Percentiles rank a stretch among this genome's conserved stretches.
Conservation (phyloP, 2,113 vertebrate genomes). For the Channa maculata region DNA sequence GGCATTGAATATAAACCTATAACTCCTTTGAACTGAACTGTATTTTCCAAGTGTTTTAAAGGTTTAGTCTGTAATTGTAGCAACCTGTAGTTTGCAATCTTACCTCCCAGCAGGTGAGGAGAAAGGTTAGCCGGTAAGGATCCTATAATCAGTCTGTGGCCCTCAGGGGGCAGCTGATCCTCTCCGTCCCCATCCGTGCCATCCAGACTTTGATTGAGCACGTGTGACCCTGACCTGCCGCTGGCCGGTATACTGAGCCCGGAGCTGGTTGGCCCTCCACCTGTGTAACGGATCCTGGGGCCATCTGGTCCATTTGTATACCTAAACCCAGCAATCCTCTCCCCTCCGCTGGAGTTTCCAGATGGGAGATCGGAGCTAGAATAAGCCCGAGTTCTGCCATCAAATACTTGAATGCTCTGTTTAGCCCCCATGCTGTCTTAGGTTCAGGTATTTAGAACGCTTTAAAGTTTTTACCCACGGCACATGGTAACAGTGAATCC, state of each 20-base stretch:
- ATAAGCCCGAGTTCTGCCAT: conserved; percentile 91
- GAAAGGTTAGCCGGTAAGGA: conserved; percentile 93
- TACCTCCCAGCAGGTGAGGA: conserved; percentile 94
- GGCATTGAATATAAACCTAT: too few relatives aligned
- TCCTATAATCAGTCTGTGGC: conserved; percentile 91
- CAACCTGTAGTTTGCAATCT: conserved; percentile 33
- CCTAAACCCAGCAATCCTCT: conserved; percentile 79
- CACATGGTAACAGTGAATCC: conserved; percentile 52
- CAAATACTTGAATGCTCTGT: conserved; percentile 85
- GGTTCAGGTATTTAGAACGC: conserved; percentile 6
- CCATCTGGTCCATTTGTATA: conserved; percentile 77
- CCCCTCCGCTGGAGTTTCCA: conserved; percentile 68
- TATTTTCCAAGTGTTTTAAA: too few relatives aligned
- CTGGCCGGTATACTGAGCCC: conserved; percentile 87
- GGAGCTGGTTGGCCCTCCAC: conserved; percentile 66
- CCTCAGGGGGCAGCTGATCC: conserved; percentile 74
- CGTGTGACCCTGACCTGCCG: conserved; percentile 84
- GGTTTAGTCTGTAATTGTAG: neutral
- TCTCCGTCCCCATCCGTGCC: conserved; percentile 78
- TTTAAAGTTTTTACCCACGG: conserved; percentile 52
- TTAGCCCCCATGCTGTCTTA: conserved; percentile 87
- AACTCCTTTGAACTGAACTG: too few relatives aligned
- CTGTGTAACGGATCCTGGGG: conserved; percentile 79
- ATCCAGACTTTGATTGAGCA: conserved; percentile 87
- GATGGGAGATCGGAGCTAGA: conserved; percentile 92